These are phyloP conservation scores for Eristalis arbustorum DNA, from an alignment of 2,888 invertebrate genomes.

Conservation along the genomic window DNA sequence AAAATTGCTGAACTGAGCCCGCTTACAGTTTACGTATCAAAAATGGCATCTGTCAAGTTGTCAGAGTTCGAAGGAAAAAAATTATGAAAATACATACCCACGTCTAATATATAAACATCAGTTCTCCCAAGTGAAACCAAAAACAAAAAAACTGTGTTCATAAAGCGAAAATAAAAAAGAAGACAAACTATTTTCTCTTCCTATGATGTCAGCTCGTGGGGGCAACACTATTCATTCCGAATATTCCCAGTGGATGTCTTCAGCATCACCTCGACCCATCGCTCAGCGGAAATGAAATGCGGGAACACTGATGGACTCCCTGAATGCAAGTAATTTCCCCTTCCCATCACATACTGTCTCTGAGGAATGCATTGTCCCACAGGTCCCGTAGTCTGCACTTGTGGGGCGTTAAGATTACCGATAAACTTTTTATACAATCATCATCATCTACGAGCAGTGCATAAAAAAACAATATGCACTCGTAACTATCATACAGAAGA, in stretches of 20 bases:
- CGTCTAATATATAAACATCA: not conserved
- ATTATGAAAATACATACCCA: not conserved
- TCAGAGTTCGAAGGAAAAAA: not conserved
- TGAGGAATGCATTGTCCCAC: constrained; percentile 1
- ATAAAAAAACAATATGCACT: constrained; percentile 43
- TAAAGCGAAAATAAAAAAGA: not conserved
- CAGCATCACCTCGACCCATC: not conserved
- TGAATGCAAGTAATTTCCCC: constrained; percentile 8
- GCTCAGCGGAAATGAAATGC: not conserved
- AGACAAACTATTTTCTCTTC: not conserved
- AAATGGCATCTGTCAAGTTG: not conserved
- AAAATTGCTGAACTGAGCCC: not conserved
- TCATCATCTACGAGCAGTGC: constrained; percentile 29
- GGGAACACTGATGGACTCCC: not conserved
- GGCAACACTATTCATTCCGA: not conserved
- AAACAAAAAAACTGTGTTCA: not conserved
- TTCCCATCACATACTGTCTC: constrained; percentile 4
- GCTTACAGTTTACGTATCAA: not conserved
- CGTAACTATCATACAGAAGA: constrained; percentile 4
- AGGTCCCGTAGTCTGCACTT: constrained; percentile 3
- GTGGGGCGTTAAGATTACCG: constrained; percentile 37
- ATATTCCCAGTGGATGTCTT: not conserved
- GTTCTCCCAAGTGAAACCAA: not conserved
- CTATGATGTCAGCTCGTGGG: not conserved
- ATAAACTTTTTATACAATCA: constrained; percentile 42